phyloP scores from a whole-genome alignment of 2,797 vertebrate genomes.

The Serranus cabrilla region DNA sequence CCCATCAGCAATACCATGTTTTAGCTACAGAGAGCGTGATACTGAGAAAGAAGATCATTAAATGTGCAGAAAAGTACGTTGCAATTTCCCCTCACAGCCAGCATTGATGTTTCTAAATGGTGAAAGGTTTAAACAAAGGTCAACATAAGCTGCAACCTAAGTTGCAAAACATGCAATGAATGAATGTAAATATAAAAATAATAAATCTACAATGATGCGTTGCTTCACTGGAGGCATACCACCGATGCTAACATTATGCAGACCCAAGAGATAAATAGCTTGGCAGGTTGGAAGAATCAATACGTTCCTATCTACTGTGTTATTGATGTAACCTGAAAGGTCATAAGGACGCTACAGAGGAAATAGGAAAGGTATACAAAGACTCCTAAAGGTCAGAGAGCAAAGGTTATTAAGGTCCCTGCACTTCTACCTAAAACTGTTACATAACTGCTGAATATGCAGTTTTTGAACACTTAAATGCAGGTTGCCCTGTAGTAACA shows the following conservation, averaged over 20 bases:
- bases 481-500: not conserved
- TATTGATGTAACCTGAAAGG: slow-evolving; percentile 52
- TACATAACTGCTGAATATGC: slow-evolving; percentile 1
- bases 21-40: slow-evolving; percentile 8
- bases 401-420: slow-evolving; percentile 24
- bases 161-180: too few species aligned
- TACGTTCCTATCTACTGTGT: slow-evolving; percentile 38
- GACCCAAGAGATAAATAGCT: slow-evolving; percentile 12
- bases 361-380: slow-evolving; percentile 15
- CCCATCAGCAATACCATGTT: not conserved
- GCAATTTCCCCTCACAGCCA: slow-evolving; percentile 15
- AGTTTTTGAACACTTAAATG: slow-evolving; percentile 1
- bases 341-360: slow-evolving; percentile 12
- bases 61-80: slow-evolving; percentile 10
- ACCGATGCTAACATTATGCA: slow-evolving; percentile 5
- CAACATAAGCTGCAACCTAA: too few species aligned
- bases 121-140: slow-evolving; percentile 36
- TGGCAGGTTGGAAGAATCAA: slow-evolving; percentile 50
- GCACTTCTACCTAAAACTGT: not conserved
- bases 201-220: slow-evolving; percentile 8
- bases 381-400: slow-evolving; percentile 41
- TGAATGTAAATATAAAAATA: too few species aligned
- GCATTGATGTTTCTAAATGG: slow-evolving; percentile 15
- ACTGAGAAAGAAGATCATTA: slow-evolving; percentile 10
- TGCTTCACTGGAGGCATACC: not conserved